Evolutionary conservation across 2,113 vertebrate species (phyloP), one percentile per base, ranked within the genome.

Genomic region (Erpornis zantholeuca): DNA sequence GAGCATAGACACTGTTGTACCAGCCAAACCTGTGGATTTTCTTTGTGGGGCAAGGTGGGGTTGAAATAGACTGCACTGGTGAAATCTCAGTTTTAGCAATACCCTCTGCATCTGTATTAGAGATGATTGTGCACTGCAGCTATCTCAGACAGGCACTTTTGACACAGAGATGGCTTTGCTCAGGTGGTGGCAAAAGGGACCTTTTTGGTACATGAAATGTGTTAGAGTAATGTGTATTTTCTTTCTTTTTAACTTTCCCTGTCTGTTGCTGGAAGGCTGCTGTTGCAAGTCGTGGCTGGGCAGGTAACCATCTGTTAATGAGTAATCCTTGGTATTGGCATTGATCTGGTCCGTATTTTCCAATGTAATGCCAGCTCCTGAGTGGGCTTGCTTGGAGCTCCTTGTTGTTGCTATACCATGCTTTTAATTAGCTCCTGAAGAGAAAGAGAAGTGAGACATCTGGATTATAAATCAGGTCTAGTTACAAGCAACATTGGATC

Each of bases 301-400:
- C 75, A 94, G 88, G 90, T 94, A 92, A 82, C 71, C 56, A 49
- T 86, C 86, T 73, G 85, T 95, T 95, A 96, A 95, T 96, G 86
- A 94, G 59, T 97, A 94, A 97, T 95, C 77, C 73, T 66, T 71
- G 76, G 44, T 86, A 69, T 31, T 57, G 10, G 52, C 94, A 94
- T 84, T 79, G 86, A 92, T 94, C 82, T 82, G 68, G 15, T 54
- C 33, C 10, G 0, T 65, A 27, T 96, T 96, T 93, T 94, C 93
- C 90, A 94, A 71, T 68, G 54, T 25, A 82, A 45, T 75, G 40
- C 17, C 49, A 40, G 71, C 81, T 93, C 61, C 76, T 88, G 80
- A 95, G 80, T 31, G 65, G 90, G 80, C 27, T 79, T 88, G 68
- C 42, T 81, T 81, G 76, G 69, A 94, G 23, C n/a, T 90, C 45